Base-by-base conservation (phyloP, 1,140 invertebrate species). In the Eufriesea mexicana region DNA sequence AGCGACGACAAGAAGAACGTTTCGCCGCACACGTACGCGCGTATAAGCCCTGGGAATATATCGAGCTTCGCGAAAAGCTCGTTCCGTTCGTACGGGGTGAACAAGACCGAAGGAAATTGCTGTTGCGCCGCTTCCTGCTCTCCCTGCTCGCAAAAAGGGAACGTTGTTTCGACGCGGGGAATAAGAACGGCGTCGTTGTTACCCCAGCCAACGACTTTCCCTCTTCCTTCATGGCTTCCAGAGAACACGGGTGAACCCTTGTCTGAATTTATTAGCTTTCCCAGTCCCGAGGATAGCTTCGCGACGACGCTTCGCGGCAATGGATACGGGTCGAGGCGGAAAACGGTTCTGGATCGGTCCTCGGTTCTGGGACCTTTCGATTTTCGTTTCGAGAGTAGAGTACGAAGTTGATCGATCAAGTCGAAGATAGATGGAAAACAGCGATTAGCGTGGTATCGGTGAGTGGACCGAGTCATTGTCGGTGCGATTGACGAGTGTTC, bases 161-260 rank as follows among this genome's bases (percentile, higher is more conserved):
- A 55, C 20, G 71, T 57, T 45, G 54, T 42, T 57, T 42, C 51
- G 54, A 72, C 66, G 28, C 25, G 9, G 28, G 70, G 70, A 57
- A 57, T 72, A 72, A 57, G 54, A 73, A 45, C 54, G 18, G 5
- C n/a, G 71, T n/a, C 49, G 68, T 71, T 57, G 54, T 73, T 57
- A 55, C 68, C 51, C 4, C 18, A 49, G 12, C 1, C 16, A 57
- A 73, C 45, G 67, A 68, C 45, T n/a, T 68, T 10, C 4, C 45
- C n/a, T 68, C 45, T 25, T 25, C 45, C 23, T 2, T n/a, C 10
- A 5, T 2, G 18, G 23, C 51, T 72, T 57, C 8, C 54, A 12
- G 54, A 0, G 28, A 72, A 45, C 35, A n/a, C 51, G 23, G n/a
- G n/a, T 8, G 68, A 55, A 45, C 5, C 35, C 51, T 73, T 12